These are phyloP conservation scores for Trididemnum clinides DNA, from an alignment of 23 tunicate genomes.

Conservation along the genomic window DNA sequence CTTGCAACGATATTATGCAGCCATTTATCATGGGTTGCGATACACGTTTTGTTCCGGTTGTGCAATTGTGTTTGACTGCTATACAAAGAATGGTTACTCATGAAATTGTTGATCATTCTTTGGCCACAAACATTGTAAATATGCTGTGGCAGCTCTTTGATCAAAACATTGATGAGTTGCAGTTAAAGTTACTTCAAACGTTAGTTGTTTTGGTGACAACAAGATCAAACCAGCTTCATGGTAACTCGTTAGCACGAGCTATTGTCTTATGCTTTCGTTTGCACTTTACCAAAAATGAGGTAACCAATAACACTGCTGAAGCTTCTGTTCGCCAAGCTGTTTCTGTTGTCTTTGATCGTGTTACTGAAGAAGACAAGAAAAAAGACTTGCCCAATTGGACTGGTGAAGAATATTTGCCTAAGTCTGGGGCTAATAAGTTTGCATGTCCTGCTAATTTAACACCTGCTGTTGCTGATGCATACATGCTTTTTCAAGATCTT, in stretches of 20 bases:
- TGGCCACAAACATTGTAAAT: constrained; percentile 58
- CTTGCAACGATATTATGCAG: constrained; percentile 82
- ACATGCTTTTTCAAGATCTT: constrained; percentile 84
- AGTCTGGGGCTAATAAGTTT: constrained; percentile 57
- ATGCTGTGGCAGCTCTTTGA: constrained; percentile 83
- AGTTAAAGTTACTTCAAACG: constrained; percentile 83
- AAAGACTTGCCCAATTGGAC: constrained; percentile 34
- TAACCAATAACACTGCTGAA: constrained; percentile 91
- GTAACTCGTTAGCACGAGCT: constrained; percentile 70
- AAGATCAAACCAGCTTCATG: constrained; percentile 55
- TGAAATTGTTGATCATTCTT: constrained; percentile 59
- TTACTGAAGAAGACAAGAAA: constrained; percentile 64
- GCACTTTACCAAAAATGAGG: constrained; percentile 94
- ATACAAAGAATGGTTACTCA: constrained; percentile 90
- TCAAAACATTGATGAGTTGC: constrained; percentile 73
- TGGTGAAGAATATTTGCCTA: constrained; percentile 68
- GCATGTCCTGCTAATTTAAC: constrained; percentile 54
- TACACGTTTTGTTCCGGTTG: constrained; percentile 59
- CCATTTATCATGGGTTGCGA: constrained; percentile 99
- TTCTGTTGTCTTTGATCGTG: constrained; percentile 78
- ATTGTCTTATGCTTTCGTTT: constrained; percentile 86
- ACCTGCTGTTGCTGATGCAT: constrained; percentile 79
- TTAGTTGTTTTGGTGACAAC: constrained; percentile 73
- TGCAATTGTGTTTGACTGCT: constrained; percentile 80
- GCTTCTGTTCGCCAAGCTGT: constrained; percentile 96